Percentiles rank a stretch among this genome's conserved stretches.
These are phyloP conservation scores for Drosophila flavopinicola DNA, from an alignment of 2,888 invertebrate genomes.

Conservation along the genomic window DNA sequence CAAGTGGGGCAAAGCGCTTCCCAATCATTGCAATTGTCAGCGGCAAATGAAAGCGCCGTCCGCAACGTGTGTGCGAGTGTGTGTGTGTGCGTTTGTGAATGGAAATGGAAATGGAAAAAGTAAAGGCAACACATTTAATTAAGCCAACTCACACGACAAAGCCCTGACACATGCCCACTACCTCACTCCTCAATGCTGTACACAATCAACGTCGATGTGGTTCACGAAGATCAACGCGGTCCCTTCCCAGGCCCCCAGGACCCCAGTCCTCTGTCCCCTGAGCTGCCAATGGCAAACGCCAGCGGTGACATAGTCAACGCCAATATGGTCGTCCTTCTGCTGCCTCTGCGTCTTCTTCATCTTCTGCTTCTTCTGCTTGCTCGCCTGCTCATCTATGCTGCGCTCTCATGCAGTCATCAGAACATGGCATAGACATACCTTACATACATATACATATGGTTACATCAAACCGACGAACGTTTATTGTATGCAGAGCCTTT, in stretches of 20 bases:
- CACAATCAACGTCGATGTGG: constrained; percentile 41
- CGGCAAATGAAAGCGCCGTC: constrained; percentile 13
- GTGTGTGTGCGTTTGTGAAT: no score
- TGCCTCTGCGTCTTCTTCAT: constrained; percentile 2
- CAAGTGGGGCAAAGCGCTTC: constrained; percentile 34
- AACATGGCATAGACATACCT: constrained; percentile 28
- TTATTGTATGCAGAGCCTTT: constrained; percentile 14
- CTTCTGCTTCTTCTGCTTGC: not conserved
- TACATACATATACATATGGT: constrained; percentile 6
- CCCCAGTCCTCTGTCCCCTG: not conserved
- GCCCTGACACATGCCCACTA: constrained; percentile 24
- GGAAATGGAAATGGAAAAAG: constrained; percentile 20
- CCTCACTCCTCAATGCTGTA: constrained; percentile 3
- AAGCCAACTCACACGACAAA: constrained; percentile 53
- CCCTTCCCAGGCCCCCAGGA: not conserved
- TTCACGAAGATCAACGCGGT: constrained; percentile 35
- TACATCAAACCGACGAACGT: constrained; percentile 11
- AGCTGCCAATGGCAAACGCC: not conserved
- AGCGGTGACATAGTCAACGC: constrained; percentile 13
- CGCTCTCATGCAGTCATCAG: constrained; percentile 25
- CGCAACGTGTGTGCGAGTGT: no score
- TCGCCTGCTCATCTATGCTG: constrained; percentile 2
- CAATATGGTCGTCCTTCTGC: constrained; percentile 4
- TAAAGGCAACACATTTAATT: constrained; percentile 61
- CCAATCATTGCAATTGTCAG: constrained; percentile 32